A percentile compares a stretch with the other conserved stretches of the same genome.
Conservation (phyloP, 2,797 vertebrate species). For the Semotilus atromaculatus region DNA sequence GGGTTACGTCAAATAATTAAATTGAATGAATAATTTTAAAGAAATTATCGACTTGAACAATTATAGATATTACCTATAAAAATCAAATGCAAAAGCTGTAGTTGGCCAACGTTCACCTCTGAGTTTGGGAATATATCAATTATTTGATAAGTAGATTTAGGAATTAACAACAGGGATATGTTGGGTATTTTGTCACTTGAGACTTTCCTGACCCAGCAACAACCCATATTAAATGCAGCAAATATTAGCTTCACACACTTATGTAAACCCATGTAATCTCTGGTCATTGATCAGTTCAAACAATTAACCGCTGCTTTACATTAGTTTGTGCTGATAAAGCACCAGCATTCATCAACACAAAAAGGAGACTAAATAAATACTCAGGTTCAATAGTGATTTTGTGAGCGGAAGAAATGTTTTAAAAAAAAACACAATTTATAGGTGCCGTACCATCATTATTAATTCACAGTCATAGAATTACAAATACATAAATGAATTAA, state of each 20-base stretch:
- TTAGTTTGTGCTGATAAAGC: background rate
- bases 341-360: background rate
- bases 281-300: background rate
- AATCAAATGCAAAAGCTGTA: background rate
- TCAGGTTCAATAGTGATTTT: background rate
- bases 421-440: no score
- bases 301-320: background rate
- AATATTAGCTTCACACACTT: background rate
- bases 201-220: background rate
- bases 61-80: background rate
- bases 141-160: background rate
- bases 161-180: background rate
- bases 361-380: background rate
- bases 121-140: background rate
- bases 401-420: no score
- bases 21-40: background rate
- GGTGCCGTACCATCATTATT: background rate
- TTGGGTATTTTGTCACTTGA: background rate
- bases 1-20: background rate
- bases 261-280: background rate
- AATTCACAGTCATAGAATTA: background rate
- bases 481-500: background rate
- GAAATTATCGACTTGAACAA: background rate
- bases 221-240: background rate
- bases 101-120: background rate